Evolutionary conservation across 2,113 vertebrate genomes (phyloP), one percentile per base, ranked within the genome.

Genomic region (Hymenochirus boettgeri): DNA sequence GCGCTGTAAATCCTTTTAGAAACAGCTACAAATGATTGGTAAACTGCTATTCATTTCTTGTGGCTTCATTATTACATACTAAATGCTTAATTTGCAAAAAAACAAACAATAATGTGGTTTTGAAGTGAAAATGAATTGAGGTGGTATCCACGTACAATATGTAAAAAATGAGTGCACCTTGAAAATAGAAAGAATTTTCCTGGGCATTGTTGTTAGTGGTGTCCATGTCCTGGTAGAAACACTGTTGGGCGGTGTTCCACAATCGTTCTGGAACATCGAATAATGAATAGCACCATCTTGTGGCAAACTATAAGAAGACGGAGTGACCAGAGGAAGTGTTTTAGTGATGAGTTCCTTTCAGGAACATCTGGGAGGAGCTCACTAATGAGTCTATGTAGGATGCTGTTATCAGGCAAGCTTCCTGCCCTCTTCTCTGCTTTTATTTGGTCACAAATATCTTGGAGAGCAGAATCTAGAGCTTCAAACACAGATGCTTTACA

Each of bases 361-460:
- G 96, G 96, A 77, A 97, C 85, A 29, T 93, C 91, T 3, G 96
- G 96, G 72, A 98, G 83, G 81, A 99, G 86, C 71, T 97, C 96
- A n/a, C 90, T 90, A 78, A 99, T 89, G 52, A 99, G 93, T 75
- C 92, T 91, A 63, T 92, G 91, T 70, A 99, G 76, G 69, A 99
- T 93, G 64, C n/a, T 93, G 59, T 94, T 92, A 70, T 98, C 94
- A 0, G 94, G 92, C 64, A 94, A 78, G 57, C 90, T 92, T 67
- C 90, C 92, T 56, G 89, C 75, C 35, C 90, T 84, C 78, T 89
- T 86, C 57, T 96, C 96, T 15, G 91, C 86, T 82, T 93, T 92
- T 57, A 99, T 94, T 83, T 99, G 96, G 79, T 97, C 93, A 54
- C 95, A 99, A 31, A 99, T 97, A 72, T 97, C 94, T 76, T 94